phyloP scores from a whole-genome alignment of 2,113 vertebrate species.

The Harpagus bidentatus region DNA sequence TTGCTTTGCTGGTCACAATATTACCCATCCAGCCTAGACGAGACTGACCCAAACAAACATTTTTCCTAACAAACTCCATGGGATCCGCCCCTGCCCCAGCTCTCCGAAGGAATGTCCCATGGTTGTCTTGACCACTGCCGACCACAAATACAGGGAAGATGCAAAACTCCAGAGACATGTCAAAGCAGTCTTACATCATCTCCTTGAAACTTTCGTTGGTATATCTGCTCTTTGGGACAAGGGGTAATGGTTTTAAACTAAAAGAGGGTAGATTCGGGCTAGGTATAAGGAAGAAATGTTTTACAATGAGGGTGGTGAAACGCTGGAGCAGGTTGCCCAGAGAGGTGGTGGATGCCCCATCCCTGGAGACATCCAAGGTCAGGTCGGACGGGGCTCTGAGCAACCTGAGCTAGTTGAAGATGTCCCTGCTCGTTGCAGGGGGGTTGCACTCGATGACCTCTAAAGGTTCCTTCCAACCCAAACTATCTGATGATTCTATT shows the following conservation, averaged over 20 bases:
- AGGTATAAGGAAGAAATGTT: background rate
- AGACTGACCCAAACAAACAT: background rate
- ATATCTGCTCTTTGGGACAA: background rate
- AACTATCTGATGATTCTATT: background rate
- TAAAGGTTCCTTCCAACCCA: background rate
- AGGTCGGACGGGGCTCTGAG: background rate
- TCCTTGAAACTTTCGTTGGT: background rate
- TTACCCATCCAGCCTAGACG: background rate
- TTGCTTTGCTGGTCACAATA: background rate
- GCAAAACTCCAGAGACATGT: background rate
- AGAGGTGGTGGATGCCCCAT: background rate
- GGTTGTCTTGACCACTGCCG: background rate
- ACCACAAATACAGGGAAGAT: background rate
- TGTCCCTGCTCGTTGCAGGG: background rate
- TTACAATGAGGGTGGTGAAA: background rate
- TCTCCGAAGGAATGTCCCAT: background rate
- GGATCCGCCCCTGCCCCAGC: background rate
- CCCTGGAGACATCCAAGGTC: background rate
- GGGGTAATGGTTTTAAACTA: background rate
- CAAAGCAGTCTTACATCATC: background rate
- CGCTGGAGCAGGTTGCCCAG: background rate
- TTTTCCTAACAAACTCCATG: background rate
- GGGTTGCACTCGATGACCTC: background rate
- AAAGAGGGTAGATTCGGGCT: background rate
- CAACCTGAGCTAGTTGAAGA: background rate